Evolutionary conservation across 2,797 vertebrate species (phyloP).

Genomic region (Xenopus petersii): DNA sequence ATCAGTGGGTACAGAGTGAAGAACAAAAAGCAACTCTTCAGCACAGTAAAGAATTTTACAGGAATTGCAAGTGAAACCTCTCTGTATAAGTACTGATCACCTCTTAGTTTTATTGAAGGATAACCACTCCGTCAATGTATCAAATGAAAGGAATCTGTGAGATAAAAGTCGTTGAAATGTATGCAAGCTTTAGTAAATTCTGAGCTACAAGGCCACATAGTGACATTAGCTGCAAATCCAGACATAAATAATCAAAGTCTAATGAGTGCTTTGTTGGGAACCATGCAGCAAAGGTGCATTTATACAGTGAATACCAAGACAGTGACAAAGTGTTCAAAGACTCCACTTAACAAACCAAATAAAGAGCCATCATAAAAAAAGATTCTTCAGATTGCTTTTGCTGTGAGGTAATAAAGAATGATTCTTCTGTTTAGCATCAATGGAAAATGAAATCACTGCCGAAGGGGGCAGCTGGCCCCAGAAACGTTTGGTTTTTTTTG

Average conservation of each 20-base stretch:
- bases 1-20: too few relatives aligned
- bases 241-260: slow-evolving; percentile 51
- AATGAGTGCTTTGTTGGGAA: slow-evolving; percentile 46
- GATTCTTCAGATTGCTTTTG: slow-evolving; percentile 19
- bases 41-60: neutral
- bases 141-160: neutral
- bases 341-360: slow-evolving; percentile 40
- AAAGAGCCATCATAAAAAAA: slow-evolving; percentile 25
- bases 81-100: slow-evolving; percentile 5
- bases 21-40: neutral
- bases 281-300: slow-evolving; percentile 31
- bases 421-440: slow-evolving; percentile 51
- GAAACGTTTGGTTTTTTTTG: too few relatives aligned
- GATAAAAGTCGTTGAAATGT: slow-evolving; percentile 23
- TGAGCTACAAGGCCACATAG: slow-evolving; percentile 33
- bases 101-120: slow-evolving; percentile 6
- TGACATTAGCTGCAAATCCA: slow-evolving; percentile 48
- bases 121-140: slow-evolving; percentile 6
- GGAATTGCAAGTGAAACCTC: neutral
- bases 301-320: slow-evolving; percentile 43
- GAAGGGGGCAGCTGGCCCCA: too few relatives aligned
- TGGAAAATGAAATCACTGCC: slow-evolving; percentile 7
- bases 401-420: slow-evolving; percentile 42
- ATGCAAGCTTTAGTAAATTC: slow-evolving; percentile 44
- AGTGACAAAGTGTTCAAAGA: slow-evolving; percentile 45